Evolutionary conservation across 2,797 vertebrate genomes (phyloP).

Genomic region (Steatocranus sp.): DNA sequence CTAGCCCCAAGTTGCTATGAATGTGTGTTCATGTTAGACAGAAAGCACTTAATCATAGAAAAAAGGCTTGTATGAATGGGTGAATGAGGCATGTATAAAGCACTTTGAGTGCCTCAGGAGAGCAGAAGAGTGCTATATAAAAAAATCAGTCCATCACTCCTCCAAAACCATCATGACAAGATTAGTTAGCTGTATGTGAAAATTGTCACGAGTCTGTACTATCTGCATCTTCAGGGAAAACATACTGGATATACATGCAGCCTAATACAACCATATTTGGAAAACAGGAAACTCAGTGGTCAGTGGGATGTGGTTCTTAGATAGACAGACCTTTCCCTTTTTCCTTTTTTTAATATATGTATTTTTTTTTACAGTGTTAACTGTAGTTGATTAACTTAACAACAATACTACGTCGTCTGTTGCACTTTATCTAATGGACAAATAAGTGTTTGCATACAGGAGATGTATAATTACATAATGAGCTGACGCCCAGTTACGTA

Average conservation of each 20-base stretch:
- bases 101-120: not conserved
- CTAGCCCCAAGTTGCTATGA: not conserved
- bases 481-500: not conserved
- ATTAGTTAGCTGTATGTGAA: not conserved
- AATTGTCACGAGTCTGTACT: not conserved
- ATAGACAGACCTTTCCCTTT: constrained; percentile 35
- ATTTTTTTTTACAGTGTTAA: not conserved
- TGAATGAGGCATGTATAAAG: not conserved
- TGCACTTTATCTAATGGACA: not conserved
- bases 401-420: not conserved
- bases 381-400: not conserved
- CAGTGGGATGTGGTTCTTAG: constrained; percentile 16
- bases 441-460: not conserved
- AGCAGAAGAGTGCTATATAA: not conserved
- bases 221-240: constrained; percentile 15
- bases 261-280: constrained; percentile 66
- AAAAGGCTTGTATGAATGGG: not conserved
- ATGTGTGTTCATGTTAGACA: not conserved
- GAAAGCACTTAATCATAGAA: not conserved
- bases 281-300: constrained; percentile 68
- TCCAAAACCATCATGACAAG: not conserved
- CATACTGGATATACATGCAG: constrained; percentile 4
- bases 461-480: not conserved
- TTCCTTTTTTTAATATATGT: rapidly evolving
- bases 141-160: not conserved